These are phyloP conservation scores for Habropoda laboriosa DNA, from an alignment of 1,140 invertebrate genomes.

Conservation along the genomic window DNA sequence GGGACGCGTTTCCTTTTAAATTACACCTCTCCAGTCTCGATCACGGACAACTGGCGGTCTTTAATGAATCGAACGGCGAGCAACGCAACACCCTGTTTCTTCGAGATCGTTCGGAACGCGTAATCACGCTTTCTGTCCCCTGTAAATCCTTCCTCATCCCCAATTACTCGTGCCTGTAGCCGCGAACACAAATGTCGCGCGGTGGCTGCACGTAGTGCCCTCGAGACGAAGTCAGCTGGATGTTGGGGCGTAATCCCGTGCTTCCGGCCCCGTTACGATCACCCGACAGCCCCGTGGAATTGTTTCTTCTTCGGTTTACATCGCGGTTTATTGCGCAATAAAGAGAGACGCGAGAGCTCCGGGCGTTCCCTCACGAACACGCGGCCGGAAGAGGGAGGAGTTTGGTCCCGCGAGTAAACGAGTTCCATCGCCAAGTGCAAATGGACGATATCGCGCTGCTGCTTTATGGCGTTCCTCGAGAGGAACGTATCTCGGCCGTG, in stretches of 20 bases:
- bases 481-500: neutral
- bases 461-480: neutral
- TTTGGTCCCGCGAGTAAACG: neutral
- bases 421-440: neutral
- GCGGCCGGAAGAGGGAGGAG: neutral
- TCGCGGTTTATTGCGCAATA: slow-evolving; percentile 11
- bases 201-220: neutral
- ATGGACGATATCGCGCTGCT: neutral
- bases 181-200: neutral
- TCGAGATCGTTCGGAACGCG: neutral
- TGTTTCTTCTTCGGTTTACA: slow-evolving; percentile 34
- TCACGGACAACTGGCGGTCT: too few relatives aligned
- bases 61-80: too few relatives aligned
- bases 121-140: neutral
- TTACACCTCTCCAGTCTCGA: too few relatives aligned
- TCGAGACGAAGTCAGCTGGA: neutral
- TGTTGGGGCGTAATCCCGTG: slow-evolving; percentile 1
- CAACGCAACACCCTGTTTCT: neutral
- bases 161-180: neutral
- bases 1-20: too few relatives aligned
- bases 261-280: slow-evolving; percentile 8
- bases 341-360: neutral
- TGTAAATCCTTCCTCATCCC: neutral
- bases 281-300: neutral
- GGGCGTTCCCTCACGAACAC: neutral